Base-by-base conservation (phyloP, 1,140 invertebrate genomes). In the Drosophila albomicans region DNA sequence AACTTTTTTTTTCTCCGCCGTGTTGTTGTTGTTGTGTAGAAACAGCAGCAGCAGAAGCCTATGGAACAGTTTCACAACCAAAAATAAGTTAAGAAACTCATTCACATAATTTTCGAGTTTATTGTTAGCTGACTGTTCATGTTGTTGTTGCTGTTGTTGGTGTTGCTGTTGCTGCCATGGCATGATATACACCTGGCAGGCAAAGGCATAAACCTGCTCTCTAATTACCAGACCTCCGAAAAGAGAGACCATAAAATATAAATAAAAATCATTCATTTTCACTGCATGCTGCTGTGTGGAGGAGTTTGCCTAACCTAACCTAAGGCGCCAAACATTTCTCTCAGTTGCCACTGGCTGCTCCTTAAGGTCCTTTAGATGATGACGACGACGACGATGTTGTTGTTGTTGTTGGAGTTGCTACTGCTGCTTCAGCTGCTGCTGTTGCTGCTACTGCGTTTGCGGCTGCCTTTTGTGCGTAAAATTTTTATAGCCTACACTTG, bases 61-160 rank as follows among this genome's bases (percentile, higher is more conserved):
- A 16, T 69, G 32, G 51, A 30, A 43, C 41, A 65, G 56, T 73
- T 56, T 61, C 51, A 71, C 38, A 63, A 64, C 49, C 48, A 32
- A 73, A 84, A 80, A 88, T 84, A 89, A 89, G 84, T 89, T 89
- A 81, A 89, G 85, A 88, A 88, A 88, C 85, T 88, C 85, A 88
- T 88, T 89, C 85, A 85, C 85, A 89, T 89, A 89, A 89, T 89
- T 89, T 89, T 89, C 69, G 72, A 89, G 81, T 89, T 89, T 89
- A 89, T 89, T 89, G 81, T 87, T 73, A 68, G 72, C 63, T 56
- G 62, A 10, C 66, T 58, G 46, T n/a, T 61, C 16, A 3, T 38
- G 63, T 20, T 67, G 72, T 48, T 67, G 62, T 25, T 61, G 25
- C 45, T 70, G 45, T 7, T 46, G 49, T 56, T 67, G 72, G n/a